phyloP scores from a whole-genome alignment of 2,797 vertebrate genomes.

The Microtus obscurus region DNA sequence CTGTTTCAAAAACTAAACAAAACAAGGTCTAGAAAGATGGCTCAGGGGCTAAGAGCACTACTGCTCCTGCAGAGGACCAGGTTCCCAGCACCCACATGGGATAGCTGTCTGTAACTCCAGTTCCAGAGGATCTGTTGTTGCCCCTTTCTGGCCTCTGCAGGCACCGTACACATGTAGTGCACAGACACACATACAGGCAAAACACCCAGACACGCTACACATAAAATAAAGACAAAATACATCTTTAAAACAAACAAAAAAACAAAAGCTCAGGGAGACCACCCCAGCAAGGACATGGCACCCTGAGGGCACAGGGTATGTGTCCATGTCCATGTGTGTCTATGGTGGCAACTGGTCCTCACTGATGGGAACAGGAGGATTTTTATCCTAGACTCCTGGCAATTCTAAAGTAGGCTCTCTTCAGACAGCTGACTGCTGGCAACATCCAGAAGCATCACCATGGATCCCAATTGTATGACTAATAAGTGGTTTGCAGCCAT shows the following conservation, averaged over 20 bases:
- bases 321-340: neutral
- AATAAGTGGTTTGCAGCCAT: neutral
- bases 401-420: neutral
- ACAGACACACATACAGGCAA: neutral
- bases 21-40: neutral
- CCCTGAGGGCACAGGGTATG: neutral
- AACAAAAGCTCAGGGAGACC: neutral
- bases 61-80: neutral
- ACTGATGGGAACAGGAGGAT: neutral
- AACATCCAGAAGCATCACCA: neutral
- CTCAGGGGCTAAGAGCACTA: neutral
- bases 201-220: neutral
- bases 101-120: neutral
- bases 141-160: neutral
- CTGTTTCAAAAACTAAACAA: neutral
- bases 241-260: neutral
- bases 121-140: neutral
- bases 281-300: too few relatives aligned
- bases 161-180: neutral
- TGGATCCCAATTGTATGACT: neutral
- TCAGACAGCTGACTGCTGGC: neutral
- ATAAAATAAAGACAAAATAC: neutral
- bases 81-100: neutral
- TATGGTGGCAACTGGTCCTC: neutral
- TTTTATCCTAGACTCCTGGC: neutral